Conservation (phyloP, 2,113 vertebrate genomes). For the Alces alces region DNA sequence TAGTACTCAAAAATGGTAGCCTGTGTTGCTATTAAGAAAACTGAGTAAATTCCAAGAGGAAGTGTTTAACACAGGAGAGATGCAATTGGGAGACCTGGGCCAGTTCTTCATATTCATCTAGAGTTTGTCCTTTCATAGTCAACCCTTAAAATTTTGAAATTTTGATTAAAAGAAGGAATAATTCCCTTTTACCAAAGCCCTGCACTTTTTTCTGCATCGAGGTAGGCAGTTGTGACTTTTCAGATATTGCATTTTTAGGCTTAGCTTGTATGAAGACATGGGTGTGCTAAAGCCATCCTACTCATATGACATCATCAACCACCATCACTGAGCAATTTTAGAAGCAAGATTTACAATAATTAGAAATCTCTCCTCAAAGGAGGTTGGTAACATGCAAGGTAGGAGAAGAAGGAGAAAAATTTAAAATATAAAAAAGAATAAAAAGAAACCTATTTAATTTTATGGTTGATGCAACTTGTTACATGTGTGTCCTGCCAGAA, state of each 20-base stretch:
- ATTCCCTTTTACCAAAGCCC: not conserved
- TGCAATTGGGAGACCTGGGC: not conserved
- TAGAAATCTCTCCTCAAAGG: not conserved
- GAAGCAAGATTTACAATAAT: conserved; percentile 32
- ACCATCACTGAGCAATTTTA: not conserved
- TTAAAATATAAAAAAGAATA: conserved; percentile 46
- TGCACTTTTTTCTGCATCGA: not conserved
- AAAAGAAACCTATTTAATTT: conserved; percentile 77
- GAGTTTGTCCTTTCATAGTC: not conserved
- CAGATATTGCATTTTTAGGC: not conserved
- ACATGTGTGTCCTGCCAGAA: conserved; percentile 85
- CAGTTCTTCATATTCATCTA: not conserved
- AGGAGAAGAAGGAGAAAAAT: conserved; percentile 53
- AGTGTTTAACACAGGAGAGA: not conserved
- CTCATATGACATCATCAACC: not conserved
- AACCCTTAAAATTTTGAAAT: not conserved
- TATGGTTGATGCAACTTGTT: conserved; percentile 82
- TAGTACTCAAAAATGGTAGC: not conserved
- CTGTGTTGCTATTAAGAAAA: conserved; percentile 20
- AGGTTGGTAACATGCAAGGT: not conserved
- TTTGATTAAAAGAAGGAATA: not conserved
- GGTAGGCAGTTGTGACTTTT: not conserved
- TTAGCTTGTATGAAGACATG: not conserved
- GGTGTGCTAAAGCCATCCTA: not conserved
- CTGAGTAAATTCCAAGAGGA: not conserved